phyloP scores from a whole-genome alignment of 2,888 invertebrate genomes.

The Mantis religiosa region DNA sequence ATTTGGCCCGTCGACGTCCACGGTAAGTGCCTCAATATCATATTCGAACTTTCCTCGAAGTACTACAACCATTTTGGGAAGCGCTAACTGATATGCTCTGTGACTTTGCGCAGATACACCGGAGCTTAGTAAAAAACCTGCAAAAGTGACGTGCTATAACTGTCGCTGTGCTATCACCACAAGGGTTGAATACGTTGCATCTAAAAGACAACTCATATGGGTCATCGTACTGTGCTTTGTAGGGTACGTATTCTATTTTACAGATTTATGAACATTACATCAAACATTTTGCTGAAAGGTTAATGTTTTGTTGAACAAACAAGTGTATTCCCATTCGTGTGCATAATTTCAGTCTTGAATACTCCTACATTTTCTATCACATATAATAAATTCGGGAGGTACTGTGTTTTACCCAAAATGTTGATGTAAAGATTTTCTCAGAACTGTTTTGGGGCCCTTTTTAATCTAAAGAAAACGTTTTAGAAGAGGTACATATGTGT shows the following conservation, averaged over 20 bases:
- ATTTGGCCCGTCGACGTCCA: neutral
- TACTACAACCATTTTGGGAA: neutral
- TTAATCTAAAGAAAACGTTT: too few relatives aligned
- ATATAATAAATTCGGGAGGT: too few relatives aligned
- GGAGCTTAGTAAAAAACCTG: neutral
- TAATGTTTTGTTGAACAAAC: too few relatives aligned
- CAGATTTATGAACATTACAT: too few relatives aligned
- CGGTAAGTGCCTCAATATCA: neutral
- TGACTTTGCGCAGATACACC: neutral
- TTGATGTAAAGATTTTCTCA: too few relatives aligned
- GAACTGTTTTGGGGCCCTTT: too few relatives aligned
- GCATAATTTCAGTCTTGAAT: too few relatives aligned
- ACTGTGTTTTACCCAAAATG: too few relatives aligned
- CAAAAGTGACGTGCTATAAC: neutral
- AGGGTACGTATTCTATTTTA: neutral
- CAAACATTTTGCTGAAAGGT: too few relatives aligned
- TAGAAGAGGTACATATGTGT: too few relatives aligned
- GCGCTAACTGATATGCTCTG: neutral
- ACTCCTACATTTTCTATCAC: too few relatives aligned
- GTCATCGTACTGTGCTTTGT: neutral
- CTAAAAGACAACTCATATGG: neutral
- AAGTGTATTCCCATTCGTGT: too few relatives aligned
- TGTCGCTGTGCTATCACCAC: neutral
- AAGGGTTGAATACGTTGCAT: neutral
- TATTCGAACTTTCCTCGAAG: neutral